Base-by-base conservation (phyloP, 2,888 invertebrate genomes). In the Serripes groenlandicus region DNA sequence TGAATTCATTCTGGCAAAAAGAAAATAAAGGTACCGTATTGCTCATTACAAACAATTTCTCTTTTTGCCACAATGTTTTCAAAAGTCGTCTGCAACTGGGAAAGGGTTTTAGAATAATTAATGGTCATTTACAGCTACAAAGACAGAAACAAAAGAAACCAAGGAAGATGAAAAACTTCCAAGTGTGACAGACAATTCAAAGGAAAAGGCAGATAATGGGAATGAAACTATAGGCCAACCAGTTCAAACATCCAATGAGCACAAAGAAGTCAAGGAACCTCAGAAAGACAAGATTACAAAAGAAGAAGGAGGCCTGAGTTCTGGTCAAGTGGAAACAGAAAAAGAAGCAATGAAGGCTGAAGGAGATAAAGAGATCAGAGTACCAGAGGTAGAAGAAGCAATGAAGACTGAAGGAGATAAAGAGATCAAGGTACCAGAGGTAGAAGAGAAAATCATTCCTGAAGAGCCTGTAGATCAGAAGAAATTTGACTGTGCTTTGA, bases 391-490 rank as follows among this genome's bases (percentile, higher is more conserved):
- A 34, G 37, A 74, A n/a, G 30, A 34, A 26, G 49, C 26, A 26
- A 62, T 42, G 26, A 42, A 28, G 42, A 58, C 64, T 15, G 52
- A 54, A 26, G 35, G 34, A 64, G 18, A 54, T 28, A 28, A 54
- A 23, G 34, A n/a, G 37, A 15, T 23, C 3, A 28, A 15, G 34
- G 32, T n/a, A 58, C 28, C 60, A 62, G 32, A 62, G 34, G 74
- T 76, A 3, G 83, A 76, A 11, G 87, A 87, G 35, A 72, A 76
- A 7, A 32, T 81, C 21, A 80, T 87, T 52, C 78, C 74, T 32
- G 84, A 88, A 68, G 90, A 88, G 9, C 83, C 88, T 21, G 83
- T 88, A 56, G 89, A 88, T 30, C 91, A 91, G 78, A 58, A 79
- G 34, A 76, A 82, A 56, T 90, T 91, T 88, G 90, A 91, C 75